Conservation (phyloP, 1,140 invertebrate genomes). For the Lepidurus apus region DNA sequence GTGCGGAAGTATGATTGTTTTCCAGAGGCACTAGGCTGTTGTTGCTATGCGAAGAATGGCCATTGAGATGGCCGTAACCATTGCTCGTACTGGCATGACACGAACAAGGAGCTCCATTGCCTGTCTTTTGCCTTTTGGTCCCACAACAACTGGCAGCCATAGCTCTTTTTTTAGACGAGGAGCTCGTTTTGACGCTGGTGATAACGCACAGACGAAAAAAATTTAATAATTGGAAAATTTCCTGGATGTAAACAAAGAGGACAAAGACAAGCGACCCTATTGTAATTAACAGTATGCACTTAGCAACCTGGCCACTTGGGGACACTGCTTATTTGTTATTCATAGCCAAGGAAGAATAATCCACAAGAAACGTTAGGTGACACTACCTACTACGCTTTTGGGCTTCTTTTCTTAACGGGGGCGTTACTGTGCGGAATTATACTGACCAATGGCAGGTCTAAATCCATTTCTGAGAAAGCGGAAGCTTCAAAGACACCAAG, state of each 20-base stretch:
- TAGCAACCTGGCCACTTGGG: not conserved
- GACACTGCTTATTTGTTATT: not conserved
- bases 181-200: conserved; percentile 13
- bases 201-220: not conserved
- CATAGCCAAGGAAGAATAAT: not conserved
- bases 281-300: not conserved
- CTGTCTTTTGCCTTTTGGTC: conserved; percentile 33
- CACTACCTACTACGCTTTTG: too few species aligned
- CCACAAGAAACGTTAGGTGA: too few species aligned
- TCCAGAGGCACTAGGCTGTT: not conserved
- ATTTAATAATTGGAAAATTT: not conserved
- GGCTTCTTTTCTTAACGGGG: too few species aligned
- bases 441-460: too few species aligned
- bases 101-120: conserved; percentile 43
- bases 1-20: conserved; percentile 12
- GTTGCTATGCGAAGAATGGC: conserved; percentile 21
- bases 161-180: conserved; percentile 13
- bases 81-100: conserved; percentile 45
- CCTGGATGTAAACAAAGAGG: conserved; percentile 5
- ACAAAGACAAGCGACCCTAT: conserved; percentile 3
- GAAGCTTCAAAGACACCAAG: too few species aligned
- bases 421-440: too few species aligned
- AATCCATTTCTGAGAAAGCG: too few species aligned
- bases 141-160: conserved; percentile 32
- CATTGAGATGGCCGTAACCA: not conserved